Base-by-base conservation (phyloP, 2,888 invertebrate species). In the Charanyca ferruginea region DNA sequence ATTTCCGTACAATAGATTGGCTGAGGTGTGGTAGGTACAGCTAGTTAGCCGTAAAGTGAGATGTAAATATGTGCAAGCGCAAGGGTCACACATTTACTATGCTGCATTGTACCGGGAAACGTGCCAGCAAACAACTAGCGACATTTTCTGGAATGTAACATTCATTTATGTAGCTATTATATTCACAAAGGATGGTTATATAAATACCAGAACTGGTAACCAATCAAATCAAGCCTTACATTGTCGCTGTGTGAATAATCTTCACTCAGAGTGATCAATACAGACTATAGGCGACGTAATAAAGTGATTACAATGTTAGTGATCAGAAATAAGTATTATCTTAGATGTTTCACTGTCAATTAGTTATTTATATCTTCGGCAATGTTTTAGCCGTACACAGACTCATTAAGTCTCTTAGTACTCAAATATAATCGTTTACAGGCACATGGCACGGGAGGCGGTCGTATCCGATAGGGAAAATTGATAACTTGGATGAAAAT, bases 1-100 rank as follows among this genome's bases (percentile, higher is more conserved):
- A 94, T 94, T 94, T 94, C 94, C 92, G 92, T 91, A 93, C 92
- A 94, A 94, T 93, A 90, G 93, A 89, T 89, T 83, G 88, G 88
- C 70, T 84, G 82, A 83, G 85, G 87, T 85, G 87, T 83, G 84
- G 32, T 32, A 32, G 9, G 88, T 80, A 84, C 80, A 80, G 85
- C 89, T 91, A 91, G 92, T 92, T 91, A 89, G 87, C 86, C 83
- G 83, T 80, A 78, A 84, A 91, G 88, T 88, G 83, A 90, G 89
- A 90, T 91, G 90, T 89, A 89, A 91, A 85, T 89, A 89, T 88
- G 87, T 85, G 85, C 86, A 76, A 73, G 86, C 87, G 88, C 89
- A 86, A 72, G 84, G 88, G 81, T 81, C 79, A 76, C 66, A 81
- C 71, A 53, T 79, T 69, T 61, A 71, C 65, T 62, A 52, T 62